Conservation (phyloP, 2,797 vertebrate species). For the Pempheris klunzingeri region DNA sequence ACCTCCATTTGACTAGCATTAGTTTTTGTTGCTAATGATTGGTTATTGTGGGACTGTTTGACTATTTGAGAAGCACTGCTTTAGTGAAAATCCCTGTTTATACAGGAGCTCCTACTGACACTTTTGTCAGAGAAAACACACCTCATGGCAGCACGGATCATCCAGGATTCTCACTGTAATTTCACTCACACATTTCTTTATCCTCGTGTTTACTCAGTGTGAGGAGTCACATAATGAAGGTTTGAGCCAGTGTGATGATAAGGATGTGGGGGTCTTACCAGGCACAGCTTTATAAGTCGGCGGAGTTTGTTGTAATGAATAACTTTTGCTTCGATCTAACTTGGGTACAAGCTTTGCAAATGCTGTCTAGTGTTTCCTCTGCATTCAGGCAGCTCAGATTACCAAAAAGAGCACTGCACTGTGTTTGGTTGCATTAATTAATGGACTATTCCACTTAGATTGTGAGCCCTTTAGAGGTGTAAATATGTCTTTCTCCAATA, state of each 20-base stretch:
- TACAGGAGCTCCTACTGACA: neutral
- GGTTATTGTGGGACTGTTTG: neutral
- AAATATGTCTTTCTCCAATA: neutral
- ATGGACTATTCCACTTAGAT: neutral
- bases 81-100: neutral
- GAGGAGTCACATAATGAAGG: constrained; percentile 13
- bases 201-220: neutral
- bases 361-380: neutral
- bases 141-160: neutral
- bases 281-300: neutral
- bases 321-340: constrained; percentile 16
- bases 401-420: neutral
- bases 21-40: neutral
- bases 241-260: constrained; percentile 1
- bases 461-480: neutral
- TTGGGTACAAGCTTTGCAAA: neutral
- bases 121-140: constrained; percentile 9
- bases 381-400: neutral
- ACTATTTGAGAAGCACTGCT: neutral
- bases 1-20: neutral
- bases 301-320: constrained; percentile 3
- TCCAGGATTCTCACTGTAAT: constrained; percentile 2
- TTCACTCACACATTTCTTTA: neutral
- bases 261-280: neutral
- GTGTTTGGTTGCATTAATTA: too few relatives aligned